A percentile compares a stretch with the other conserved stretches of the same genome.
These are phyloP conservation scores for Epiblema foenella DNA, from an alignment of 2,888 invertebrate species.

Conservation along the genomic window DNA sequence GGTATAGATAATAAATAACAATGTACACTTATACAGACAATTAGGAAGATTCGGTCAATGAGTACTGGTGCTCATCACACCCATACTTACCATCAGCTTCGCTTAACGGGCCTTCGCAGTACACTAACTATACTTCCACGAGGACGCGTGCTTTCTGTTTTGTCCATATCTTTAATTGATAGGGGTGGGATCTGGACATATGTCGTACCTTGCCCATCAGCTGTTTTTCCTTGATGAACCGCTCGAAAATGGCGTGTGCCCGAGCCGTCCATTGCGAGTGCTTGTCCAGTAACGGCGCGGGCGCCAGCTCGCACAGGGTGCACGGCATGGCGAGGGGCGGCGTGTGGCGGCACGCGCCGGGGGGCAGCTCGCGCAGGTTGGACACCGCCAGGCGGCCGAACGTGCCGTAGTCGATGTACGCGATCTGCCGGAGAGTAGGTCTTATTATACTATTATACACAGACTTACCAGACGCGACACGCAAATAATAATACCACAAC, in stretches of 20 bases:
- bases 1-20: background rate
- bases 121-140: no score
- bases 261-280: constrained; percentile 86
- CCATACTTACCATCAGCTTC: no score
- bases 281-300: constrained; percentile 85
- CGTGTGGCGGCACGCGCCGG: constrained; percentile 55
- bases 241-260: constrained; percentile 79
- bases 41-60: no score
- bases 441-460: no score
- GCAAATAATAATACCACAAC: no score
- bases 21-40: background rate
- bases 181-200: no score
- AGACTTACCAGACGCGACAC: no score
- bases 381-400: constrained; percentile 72
- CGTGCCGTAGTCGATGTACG: constrained; percentile 93
- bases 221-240: constrained; percentile 60
- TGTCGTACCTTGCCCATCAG: constrained; percentile 76
- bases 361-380: constrained; percentile 75
- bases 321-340: constrained; percentile 90
- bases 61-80: no score
- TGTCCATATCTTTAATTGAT: no score
- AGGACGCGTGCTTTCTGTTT: no score
- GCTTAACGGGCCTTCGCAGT: no score
- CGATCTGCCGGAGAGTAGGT: constrained; percentile 78
- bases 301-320: constrained; percentile 88